Evolutionary conservation across 2,888 invertebrate species (phyloP), one percentile per base, ranked within the genome.

Genomic region (Eupithecia tripunctaria): DNA sequence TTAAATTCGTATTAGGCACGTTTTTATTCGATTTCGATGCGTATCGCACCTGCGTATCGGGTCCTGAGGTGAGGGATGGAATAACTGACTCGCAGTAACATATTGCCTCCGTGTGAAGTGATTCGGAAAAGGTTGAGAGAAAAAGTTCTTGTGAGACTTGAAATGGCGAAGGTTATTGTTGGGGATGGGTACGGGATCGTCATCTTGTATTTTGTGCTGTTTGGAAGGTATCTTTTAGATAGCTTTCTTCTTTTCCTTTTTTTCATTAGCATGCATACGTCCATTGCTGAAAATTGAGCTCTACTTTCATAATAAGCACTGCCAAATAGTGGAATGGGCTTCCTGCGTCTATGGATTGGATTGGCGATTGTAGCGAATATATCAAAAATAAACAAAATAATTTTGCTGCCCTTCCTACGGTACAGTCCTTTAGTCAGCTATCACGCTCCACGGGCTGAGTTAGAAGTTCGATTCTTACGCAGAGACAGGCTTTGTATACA

Each of bases 11-110:
- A 70, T 72, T 70, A 75, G 68, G 68, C 70, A 75, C 70, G 74
- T 76, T 78, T 78, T 77, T 80, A 80, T 78, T 78, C 76, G 78
- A 78, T 79, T 74, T 71, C 70, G 75, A 78, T 78, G 75, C 71
- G 76, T 51, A 74, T 76, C 71, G 74, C 79, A 79, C 79, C 79
- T 79, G 79, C 76, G 76, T 71, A 66, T 70, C 72, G 56, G 74
- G 72, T 71, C 68, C 73, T 72, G 68, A 75, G 71, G 78, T 78
- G 78, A 76, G 59, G 69, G 69, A 67, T 70, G 67, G 72, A 70
- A 70, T 70, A 72, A 75, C 69, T 69, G 74, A 71, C 71, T 74
- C 71, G 32, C 51, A 59, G 66, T 74, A 71, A 74, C 74, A 71
- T 74, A 74, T 74, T 74, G 74, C 74, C 63, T 66, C 68, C 43